Evolutionary conservation across 1,140 invertebrate genomes (phyloP), one percentile per base, ranked within the genome.

Genomic region (Oedothorax gibbosus): DNA sequence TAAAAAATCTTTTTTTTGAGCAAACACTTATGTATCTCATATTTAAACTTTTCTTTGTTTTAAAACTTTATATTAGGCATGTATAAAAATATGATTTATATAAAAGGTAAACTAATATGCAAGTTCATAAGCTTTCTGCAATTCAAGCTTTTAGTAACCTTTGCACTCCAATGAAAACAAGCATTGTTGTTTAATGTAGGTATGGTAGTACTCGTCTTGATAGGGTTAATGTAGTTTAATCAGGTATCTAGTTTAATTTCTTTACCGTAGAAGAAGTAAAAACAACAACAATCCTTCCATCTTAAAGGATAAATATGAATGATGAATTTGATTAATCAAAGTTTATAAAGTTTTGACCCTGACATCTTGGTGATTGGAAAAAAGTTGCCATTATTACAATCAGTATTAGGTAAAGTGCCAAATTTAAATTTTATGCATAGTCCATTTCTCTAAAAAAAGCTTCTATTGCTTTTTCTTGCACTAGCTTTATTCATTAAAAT

Each of bases 281-380:
- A 54, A 72, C 11, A 6, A 51, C 20, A 75, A 35, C 20, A 75
- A 57, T 75, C 72, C 72, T 75, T 75, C 72, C 54, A 60, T 14
- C 7, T 53, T 3, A 10, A 51, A 11, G 35, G 35, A 35, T 35
- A 77, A 75, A 57, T 35, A 18, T n/a, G 14, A 72, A 56, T 7
- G 35, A n/a, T 73, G 18, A 73, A 54, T 73, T 73, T 73, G 35
- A 35, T 35, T 35, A 35, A 35, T 73, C 53, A 73, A 73, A 56
- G 71, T 73, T 73, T 5, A 11, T 77, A 21, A 77, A 77, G 75
- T 77, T 77, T 77, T 65, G 49, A 65, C 75, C 75, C 62, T 77
- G 18, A 51, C 10, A 65, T 77, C 62, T 64, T 77, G 65, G 60
- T 60, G 7, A 51, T 21, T 21, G 20, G 56, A 68, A 68, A 65